Evolutionary conservation across 2,113 vertebrate genomes (phyloP).

Genomic region (Condylura cristata): DNA sequence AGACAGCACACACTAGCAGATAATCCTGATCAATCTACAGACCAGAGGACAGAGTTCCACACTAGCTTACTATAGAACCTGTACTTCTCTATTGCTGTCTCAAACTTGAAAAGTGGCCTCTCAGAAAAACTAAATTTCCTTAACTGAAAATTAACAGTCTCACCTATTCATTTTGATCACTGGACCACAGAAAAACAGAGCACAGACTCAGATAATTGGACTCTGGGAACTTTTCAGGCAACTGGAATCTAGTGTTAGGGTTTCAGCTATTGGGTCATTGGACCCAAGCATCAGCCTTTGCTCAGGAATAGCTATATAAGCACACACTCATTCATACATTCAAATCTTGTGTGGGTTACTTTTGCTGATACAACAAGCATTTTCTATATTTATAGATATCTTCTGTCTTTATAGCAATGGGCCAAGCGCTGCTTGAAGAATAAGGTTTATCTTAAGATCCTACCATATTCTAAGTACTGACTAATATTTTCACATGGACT

Average conservation of each 20-base stretch:
- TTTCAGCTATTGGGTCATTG: not conserved
- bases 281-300: not conserved
- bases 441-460: not conserved
- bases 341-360: not conserved
- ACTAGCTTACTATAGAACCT: not conserved
- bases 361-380: not conserved
- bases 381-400: not conserved
- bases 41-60: not conserved
- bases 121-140: not conserved
- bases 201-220: not conserved
- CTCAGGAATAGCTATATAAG: accelerated
- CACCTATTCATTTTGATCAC: not conserved
- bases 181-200: not conserved
- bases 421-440: not conserved
- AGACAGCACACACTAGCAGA: not conserved
- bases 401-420: not conserved
- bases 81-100: not conserved
- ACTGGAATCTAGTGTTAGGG: not conserved
- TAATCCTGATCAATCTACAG: not conserved
- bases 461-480: not conserved
- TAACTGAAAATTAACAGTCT: slow-evolving; percentile 15
- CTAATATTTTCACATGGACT: not conserved
- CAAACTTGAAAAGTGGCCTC: slow-evolving; percentile 4
- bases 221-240: not conserved
- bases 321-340: not conserved